phyloP scores from a whole-genome alignment of 1,140 invertebrate species.

The Elysia chlorotica region DNA sequence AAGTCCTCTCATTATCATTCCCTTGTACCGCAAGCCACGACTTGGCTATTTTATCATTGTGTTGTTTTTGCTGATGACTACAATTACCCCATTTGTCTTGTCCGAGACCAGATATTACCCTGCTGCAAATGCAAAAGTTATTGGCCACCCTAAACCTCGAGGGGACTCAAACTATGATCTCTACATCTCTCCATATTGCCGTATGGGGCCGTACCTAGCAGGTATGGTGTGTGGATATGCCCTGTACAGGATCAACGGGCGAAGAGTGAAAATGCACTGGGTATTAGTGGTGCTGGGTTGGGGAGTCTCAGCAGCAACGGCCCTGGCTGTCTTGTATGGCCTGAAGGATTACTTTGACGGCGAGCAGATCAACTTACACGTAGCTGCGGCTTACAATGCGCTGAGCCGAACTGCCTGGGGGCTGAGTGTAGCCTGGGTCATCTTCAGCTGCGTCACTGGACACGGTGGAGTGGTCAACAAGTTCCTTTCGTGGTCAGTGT shows the following conservation, averaged over 20 bases:
- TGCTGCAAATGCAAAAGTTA: background rate
- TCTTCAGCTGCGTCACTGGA: conserved; percentile 58
- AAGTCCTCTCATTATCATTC: conserved; percentile 67
- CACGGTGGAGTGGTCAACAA: conserved; percentile 33
- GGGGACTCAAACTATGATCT: conserved; percentile 22
- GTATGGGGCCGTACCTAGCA: conserved; percentile 66
- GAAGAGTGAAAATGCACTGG: background rate
- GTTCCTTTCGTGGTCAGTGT: background rate
- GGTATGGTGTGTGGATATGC: conserved; percentile 64
- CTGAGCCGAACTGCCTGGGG: conserved; percentile 57
- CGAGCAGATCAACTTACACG: conserved; percentile 16
- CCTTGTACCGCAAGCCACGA: conserved; percentile 30
- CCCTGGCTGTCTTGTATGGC: conserved; percentile 38
- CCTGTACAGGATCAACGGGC: conserved; percentile 26
- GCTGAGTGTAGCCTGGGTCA: conserved; percentile 59
- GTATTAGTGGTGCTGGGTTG: conserved; percentile 26
- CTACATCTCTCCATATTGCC: conserved; percentile 60
- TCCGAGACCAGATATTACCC: background rate
- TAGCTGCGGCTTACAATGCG: conserved; percentile 51
- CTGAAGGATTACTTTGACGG: conserved; percentile 30
- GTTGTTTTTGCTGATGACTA: background rate
- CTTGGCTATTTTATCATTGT: background rate
- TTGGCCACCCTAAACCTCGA: background rate
- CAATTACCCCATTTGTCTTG: background rate
- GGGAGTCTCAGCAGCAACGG: conserved; percentile 25